These are phyloP conservation scores for Acridotheres tristis DNA, from an alignment of 2,797 vertebrate genomes.

Conservation along the genomic window DNA sequence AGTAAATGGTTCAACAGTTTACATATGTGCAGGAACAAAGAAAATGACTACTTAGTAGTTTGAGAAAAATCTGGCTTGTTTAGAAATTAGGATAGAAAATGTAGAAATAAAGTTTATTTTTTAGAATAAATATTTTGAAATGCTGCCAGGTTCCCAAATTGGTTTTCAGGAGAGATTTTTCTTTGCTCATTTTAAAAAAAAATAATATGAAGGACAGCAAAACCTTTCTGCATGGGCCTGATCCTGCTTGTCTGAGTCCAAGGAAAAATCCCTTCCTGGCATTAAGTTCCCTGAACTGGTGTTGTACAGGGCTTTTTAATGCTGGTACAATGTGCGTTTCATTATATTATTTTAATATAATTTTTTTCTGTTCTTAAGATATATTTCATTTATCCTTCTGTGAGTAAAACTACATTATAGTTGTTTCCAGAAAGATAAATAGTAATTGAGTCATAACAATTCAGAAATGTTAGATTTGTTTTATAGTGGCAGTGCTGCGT, in stretches of 20 bases:
- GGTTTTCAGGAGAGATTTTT: conserved; percentile 9
- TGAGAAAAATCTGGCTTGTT: conserved; percentile 50
- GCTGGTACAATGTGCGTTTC: background rate
- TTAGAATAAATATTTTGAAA: background rate
- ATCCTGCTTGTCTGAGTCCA: background rate
- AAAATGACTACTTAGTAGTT: conserved; percentile 57
- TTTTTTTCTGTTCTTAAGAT: background rate
- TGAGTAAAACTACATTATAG: background rate
- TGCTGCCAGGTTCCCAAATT: background rate
- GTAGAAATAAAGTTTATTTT: conserved; percentile 23
- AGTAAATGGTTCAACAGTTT: conserved; percentile 79
- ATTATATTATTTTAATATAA: background rate
- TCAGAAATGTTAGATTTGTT: background rate
- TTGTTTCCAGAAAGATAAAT: background rate
- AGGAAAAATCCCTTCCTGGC: background rate
- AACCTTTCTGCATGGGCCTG: background rate
- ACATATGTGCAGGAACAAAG: conserved; percentile 72
- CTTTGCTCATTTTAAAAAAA: background rate
- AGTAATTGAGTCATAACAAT: background rate
- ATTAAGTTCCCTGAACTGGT: background rate
- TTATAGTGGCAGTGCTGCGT: background rate
- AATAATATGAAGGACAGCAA: background rate
- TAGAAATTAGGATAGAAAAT: conserved; percentile 48
- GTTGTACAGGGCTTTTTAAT: background rate
- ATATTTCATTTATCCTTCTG: background rate